Evolutionary conservation across 2,888 invertebrate genomes (phyloP).

Genomic region (Meloe dianella): DNA sequence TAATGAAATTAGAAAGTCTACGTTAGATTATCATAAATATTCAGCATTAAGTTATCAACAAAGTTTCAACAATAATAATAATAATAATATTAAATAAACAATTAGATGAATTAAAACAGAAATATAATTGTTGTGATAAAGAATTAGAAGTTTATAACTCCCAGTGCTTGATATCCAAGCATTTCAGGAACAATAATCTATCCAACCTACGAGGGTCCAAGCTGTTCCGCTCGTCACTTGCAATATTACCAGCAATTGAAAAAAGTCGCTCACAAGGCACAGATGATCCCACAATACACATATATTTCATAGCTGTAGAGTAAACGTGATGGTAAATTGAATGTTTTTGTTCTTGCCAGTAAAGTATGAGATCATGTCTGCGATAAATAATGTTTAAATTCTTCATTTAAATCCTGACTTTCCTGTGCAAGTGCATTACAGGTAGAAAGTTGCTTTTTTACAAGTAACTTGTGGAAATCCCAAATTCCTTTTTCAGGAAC

Average conservation of each 20-base stretch:
- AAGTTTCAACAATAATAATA: no score
- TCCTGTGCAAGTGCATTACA: conserved; percentile 35
- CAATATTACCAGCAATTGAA: conserved; percentile 25
- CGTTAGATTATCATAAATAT: no score
- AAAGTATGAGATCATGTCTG: conserved; percentile 40
- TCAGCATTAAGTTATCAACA: no score
- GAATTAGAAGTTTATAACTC: no score
- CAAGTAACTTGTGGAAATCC: conserved; percentile 29
- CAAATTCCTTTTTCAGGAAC: conserved; percentile 31
- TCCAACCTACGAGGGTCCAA: conserved; percentile 21
- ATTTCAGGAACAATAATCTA: conserved; percentile 14
- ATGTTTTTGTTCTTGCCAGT: conserved; percentile 47
- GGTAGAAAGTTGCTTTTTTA: conserved; percentile 20
- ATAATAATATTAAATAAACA: no score
- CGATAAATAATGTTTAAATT: conserved; percentile 48
- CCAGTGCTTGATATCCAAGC: no score
- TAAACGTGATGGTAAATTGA: conserved; percentile 42
- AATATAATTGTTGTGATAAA: no score
- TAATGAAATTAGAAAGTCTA: no score
- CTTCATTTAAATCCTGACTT: conserved; percentile 42
- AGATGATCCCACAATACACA: conserved; percentile 25
- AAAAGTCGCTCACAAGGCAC: conserved; percentile 30
- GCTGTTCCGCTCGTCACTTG: conserved; percentile 20
- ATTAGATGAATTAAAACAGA: no score
- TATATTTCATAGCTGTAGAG: conserved; percentile 33